Percentiles rank a stretch among this genome's conserved stretches.
phyloP scores from a whole-genome alignment of 2,888 invertebrate genomes.

The Schrankia costaestrigalis region DNA sequence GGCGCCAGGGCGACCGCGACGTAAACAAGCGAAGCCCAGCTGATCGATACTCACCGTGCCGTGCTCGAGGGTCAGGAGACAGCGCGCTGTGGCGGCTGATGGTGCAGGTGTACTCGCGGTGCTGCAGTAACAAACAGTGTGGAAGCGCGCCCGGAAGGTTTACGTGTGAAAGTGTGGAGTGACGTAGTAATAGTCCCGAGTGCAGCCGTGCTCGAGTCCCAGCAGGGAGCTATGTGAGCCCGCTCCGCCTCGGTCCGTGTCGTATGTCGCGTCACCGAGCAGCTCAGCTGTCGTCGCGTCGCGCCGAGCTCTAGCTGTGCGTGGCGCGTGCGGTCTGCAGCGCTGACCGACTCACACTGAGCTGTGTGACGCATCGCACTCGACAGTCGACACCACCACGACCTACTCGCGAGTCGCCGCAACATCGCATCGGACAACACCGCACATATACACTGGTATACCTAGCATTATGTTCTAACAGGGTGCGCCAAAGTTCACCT shows the following conservation, averaged over 20 bases:
- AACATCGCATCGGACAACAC: no score
- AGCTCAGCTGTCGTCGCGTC: constrained; percentile 53
- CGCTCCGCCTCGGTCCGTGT: constrained; percentile 20
- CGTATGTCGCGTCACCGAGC: constrained; percentile 32
- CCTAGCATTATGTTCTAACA: no score
- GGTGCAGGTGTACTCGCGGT: constrained; percentile 1
- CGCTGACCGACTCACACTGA: constrained; percentile 32
- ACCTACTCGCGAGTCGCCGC: constrained; percentile 1
- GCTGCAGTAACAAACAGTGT: constrained; percentile 1
- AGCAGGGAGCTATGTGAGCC: constrained; percentile 38
- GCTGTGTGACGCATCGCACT: background rate
- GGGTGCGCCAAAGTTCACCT: no score
- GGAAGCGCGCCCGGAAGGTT: constrained; percentile 3
- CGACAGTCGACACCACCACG: background rate
- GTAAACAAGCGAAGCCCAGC: constrained; percentile 15
- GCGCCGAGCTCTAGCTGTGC: constrained; percentile 52
- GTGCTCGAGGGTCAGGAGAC: constrained; percentile 4
- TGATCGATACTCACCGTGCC: constrained; percentile 27
- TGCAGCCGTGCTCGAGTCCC: constrained; percentile 42
- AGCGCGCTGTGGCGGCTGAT: background rate
- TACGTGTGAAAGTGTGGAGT: background rate
- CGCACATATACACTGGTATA: no score
- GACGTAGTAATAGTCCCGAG: constrained; percentile 11
- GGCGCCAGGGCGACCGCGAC: constrained; percentile 19
- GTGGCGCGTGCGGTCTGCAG: constrained; percentile 46